A percentile compares a stretch with the other conserved stretches of the same genome.
These are phyloP conservation scores for Mycalesis mineus DNA, from an alignment of 2,888 invertebrate genomes.

Conservation along the genomic window DNA sequence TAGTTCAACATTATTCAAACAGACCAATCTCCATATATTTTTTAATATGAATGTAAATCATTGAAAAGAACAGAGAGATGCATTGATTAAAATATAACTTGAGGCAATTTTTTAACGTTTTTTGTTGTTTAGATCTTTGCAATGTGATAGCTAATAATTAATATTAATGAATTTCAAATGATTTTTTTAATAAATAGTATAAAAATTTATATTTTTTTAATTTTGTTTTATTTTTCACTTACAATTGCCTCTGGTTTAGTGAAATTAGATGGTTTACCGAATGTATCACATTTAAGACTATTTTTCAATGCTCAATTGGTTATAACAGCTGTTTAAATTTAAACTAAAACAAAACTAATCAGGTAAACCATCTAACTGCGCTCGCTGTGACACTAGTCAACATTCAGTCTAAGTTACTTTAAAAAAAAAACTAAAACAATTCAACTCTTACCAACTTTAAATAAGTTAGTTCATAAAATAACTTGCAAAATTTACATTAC, in stretches of 20 bases:
- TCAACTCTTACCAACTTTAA: neutral
- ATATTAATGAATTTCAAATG: no score
- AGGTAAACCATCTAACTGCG: neutral
- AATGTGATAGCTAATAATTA: no score
- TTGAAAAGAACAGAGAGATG: constrained; percentile 1
- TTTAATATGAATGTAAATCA: neutral
- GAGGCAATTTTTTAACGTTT: no score
- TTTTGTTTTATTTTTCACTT: neutral
- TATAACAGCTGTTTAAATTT: no score
- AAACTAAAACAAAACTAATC: no score
- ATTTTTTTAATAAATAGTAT: no score
- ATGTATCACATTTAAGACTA: no score
- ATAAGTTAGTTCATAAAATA: constrained; percentile 10
- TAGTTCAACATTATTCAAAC: no score
- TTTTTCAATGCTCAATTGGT: no score
- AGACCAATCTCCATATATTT: no score
- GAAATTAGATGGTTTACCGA: neutral
- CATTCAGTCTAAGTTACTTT: constrained; percentile 1
- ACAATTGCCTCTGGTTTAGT: neutral
- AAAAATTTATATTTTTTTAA: no score
- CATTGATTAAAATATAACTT: constrained; percentile 2
- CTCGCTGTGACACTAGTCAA: constrained; percentile 10
- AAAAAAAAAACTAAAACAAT: neutral
- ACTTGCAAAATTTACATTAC: constrained; percentile 18
- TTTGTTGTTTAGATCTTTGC: no score